A percentile compares a stretch with the other conserved stretches of the same genome.
phyloP scores from a whole-genome alignment of 2,113 vertebrate species.

The Suricata suricatta region DNA sequence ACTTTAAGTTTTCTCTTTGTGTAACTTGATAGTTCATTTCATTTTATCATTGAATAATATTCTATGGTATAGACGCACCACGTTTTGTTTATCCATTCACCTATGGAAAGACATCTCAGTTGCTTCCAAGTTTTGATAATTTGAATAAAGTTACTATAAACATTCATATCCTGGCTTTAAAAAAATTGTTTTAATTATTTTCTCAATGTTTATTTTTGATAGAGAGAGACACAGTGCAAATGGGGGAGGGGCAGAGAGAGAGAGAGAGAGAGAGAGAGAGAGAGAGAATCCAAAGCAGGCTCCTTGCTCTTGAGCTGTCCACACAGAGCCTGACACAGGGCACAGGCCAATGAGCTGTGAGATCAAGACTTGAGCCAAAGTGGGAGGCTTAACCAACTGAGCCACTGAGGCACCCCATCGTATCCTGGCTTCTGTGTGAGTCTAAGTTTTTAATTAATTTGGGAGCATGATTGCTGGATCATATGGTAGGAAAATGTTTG shows the following conservation, averaged over 20 bases:
- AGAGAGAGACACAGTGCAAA: no score
- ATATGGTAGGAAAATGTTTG: background rate
- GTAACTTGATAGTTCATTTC: background rate
- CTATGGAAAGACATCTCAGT: background rate
- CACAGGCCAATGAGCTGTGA: no score
- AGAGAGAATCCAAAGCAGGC: no score
- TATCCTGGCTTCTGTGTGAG: background rate
- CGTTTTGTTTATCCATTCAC: background rate
- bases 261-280: no score
- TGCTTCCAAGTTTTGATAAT: background rate
- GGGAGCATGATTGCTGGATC: background rate
- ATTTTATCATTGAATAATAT: background rate
- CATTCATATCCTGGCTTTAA: background rate
- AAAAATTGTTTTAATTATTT: no score
- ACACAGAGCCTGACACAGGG: no score
- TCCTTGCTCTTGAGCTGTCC: no score
- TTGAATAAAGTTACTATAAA: background rate
- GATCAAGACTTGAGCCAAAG: no score
- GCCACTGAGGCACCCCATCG: no score
- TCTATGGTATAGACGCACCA: background rate
- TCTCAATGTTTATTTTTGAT: no score
- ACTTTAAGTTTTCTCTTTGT: background rate
- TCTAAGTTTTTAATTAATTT: background rate
- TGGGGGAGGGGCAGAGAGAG: no score
- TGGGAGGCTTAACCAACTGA: no score